Conservation (phyloP, 2,113 vertebrate species). For the Mohoua ochrocephala region DNA sequence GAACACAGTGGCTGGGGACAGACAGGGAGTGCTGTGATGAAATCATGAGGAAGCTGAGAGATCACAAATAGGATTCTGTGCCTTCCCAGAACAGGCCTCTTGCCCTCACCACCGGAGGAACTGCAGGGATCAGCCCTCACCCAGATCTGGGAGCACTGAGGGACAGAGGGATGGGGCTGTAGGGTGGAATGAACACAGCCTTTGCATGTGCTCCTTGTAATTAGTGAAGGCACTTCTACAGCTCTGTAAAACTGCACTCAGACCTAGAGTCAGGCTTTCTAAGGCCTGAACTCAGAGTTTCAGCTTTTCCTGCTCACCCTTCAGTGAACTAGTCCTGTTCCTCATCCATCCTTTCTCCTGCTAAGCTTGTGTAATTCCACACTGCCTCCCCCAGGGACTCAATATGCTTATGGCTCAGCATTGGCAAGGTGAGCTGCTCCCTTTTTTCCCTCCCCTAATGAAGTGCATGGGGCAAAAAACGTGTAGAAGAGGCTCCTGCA, state of each 20-base stretch:
- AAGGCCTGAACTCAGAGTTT: background rate
- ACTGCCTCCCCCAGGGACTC: background rate
- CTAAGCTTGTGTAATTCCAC: background rate
- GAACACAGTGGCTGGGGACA: background rate
- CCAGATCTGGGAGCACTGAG: background rate
- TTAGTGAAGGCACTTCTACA: background rate
- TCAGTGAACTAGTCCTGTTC: background rate
- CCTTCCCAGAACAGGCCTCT: background rate
- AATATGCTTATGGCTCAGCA: background rate
- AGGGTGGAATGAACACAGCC: background rate
- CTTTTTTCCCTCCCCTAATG: background rate
- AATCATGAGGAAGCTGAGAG: background rate
- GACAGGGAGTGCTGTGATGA: background rate
- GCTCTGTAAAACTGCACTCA: background rate
- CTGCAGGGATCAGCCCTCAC: background rate
- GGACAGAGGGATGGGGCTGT: background rate
- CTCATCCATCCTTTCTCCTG: background rate
- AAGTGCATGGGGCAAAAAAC: background rate
- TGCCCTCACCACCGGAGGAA: background rate
- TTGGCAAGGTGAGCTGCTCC: background rate
- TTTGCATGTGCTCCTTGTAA: too few relatives aligned
- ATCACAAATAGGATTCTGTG: fast-evolving
- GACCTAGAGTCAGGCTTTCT: background rate
- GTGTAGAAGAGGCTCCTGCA: background rate
- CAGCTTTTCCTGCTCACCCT: background rate